Percentiles rank a stretch among this genome's conserved stretches.
These are phyloP conservation scores for Cosmia trapezina DNA, from an alignment of 2,888 invertebrate genomes.

Conservation along the genomic window DNA sequence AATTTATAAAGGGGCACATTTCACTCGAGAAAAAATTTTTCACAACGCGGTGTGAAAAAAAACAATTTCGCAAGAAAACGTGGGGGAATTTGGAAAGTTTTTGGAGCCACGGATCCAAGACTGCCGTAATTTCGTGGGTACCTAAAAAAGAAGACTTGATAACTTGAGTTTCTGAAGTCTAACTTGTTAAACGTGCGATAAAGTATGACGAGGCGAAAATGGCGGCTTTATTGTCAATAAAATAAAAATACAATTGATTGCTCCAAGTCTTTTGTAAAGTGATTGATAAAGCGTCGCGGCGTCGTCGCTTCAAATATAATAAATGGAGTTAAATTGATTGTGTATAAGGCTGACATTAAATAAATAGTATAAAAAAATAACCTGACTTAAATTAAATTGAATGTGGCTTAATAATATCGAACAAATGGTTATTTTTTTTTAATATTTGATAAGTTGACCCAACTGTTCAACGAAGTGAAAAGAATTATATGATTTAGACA, in stretches of 20 bases:
- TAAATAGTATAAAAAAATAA: constrained; percentile 15
- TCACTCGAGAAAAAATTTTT: constrained; percentile 53
- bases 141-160: constrained; percentile 62
- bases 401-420: not conserved
- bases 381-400: constrained; percentile 22
- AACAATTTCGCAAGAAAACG: constrained; percentile 68
- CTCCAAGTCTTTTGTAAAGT: constrained; percentile 39
- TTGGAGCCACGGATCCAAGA: constrained; percentile 53
- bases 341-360: constrained; percentile 24
- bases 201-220: constrained; percentile 33
- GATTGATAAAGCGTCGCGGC: constrained; percentile 45
- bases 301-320: constrained; percentile 31
- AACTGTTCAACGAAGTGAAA: not conserved
- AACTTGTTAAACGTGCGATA: constrained; percentile 43
- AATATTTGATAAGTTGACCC: constrained; percentile 3
- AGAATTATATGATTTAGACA: not conserved
- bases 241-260: constrained; percentile 51
- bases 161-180: constrained; percentile 63
- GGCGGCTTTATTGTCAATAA: constrained; percentile 28
- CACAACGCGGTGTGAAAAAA: constrained; percentile 63
- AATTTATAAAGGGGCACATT: constrained; percentile 73
- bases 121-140: constrained; percentile 62
- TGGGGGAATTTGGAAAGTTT: constrained; percentile 72
- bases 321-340: constrained; percentile 43
- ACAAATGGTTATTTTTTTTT: constrained; percentile 22